These are phyloP conservation scores for Carassius auratus DNA, from an alignment of 2,113 vertebrate genomes.

Conservation along the genomic window DNA sequence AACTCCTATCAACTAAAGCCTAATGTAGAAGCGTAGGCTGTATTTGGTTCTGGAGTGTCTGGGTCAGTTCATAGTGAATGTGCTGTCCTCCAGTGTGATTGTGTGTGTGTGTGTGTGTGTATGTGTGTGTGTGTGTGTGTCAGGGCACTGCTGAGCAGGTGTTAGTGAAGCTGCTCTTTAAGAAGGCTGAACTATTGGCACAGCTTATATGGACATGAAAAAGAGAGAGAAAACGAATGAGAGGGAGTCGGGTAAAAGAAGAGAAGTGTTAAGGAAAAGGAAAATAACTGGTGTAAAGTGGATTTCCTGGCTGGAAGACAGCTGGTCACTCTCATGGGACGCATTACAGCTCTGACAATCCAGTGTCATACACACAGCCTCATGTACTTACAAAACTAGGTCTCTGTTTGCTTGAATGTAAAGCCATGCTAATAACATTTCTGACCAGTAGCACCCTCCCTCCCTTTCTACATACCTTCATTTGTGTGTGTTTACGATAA, in stretches of 20 bases:
- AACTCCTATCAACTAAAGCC: neutral
- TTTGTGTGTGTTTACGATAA: neutral
- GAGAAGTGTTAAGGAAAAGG: conserved; percentile 35
- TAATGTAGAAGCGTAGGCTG: no score
- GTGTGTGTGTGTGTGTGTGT: no score
- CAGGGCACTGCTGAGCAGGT: conserved; percentile 49
- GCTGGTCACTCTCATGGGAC: conserved; percentile 50
- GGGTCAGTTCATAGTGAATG: neutral
- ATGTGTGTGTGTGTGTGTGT: conserved; percentile 5
- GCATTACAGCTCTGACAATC: conserved; percentile 54
- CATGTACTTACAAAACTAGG: conserved; percentile 31
- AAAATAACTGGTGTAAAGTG: conserved; percentile 46
- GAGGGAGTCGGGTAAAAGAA: conserved; percentile 5
- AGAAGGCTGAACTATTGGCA: conserved; percentile 45
- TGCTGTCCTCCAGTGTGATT: neutral
- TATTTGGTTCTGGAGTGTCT: neutral
- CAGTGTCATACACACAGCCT: conserved; percentile 33
- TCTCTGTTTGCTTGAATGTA: conserved; percentile 37
- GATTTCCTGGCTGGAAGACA: conserved; percentile 56
- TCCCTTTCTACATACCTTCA: neutral
- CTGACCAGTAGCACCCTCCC: neutral
- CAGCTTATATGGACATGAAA: conserved; percentile 43
- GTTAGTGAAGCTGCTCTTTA: conserved; percentile 53
- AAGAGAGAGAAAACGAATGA: conserved; percentile 29
- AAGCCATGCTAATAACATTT: conserved; percentile 22